Conservation (phyloP, 2,113 vertebrate genomes). For the Equus przewalskii region DNA sequence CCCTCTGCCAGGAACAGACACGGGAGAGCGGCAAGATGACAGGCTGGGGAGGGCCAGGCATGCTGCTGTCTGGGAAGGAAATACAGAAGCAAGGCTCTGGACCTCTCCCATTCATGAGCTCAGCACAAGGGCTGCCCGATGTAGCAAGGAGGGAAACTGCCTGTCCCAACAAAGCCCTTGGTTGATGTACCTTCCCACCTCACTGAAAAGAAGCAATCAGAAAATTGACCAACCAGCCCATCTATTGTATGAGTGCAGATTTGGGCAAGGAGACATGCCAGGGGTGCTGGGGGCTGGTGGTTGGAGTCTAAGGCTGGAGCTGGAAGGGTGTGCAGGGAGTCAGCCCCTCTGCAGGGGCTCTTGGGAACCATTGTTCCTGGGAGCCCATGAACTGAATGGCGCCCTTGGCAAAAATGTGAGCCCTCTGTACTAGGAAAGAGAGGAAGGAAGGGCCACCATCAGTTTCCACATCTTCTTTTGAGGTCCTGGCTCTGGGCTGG, state of each 20-base stretch:
- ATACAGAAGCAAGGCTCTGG: background rate
- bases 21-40: fast-evolving
- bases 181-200: background rate
- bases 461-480: background rate
- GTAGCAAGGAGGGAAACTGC: background rate
- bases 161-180: background rate
- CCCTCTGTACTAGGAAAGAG: background rate
- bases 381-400: background rate
- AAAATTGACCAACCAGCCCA: background rate
- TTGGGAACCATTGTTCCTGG: background rate
- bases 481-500: background rate
- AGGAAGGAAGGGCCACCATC: background rate
- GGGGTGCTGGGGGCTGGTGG: background rate
- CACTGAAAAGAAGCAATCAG: background rate
- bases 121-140: background rate
- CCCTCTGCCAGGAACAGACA: background rate
- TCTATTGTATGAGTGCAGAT: background rate
- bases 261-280: background rate
- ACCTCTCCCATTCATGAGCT: background rate
- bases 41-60: background rate
- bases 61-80: background rate
- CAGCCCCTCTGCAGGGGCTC: background rate
- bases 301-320: background rate
- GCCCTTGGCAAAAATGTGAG: background rate
- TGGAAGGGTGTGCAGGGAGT: background rate